phyloP scores from a whole-genome alignment of 2,888 invertebrate species.

The Tolmerus cingulatus region DNA sequence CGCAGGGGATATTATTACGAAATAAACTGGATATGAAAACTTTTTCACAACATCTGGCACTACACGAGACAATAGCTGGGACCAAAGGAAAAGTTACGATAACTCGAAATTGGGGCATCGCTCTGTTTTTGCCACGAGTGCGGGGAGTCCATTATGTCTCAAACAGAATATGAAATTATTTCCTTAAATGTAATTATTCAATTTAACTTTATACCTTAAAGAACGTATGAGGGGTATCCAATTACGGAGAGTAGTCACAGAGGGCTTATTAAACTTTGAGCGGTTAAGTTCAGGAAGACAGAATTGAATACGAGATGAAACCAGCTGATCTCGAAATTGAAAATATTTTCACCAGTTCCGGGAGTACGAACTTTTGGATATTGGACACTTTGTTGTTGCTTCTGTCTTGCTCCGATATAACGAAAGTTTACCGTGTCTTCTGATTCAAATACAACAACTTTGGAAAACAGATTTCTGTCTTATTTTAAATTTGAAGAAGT shows the following conservation, averaged over 20 bases:
- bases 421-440: not conserved
- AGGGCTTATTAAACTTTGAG: not conserved
- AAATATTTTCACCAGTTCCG: not conserved
- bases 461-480: not conserved
- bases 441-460: not conserved
- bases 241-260: not conserved
- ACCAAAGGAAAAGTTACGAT: not conserved
- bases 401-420: not conserved
- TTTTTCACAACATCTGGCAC: constrained; percentile 28
- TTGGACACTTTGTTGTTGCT: not conserved
- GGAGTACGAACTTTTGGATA: not conserved
- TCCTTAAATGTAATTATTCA: not conserved
- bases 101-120: not conserved
- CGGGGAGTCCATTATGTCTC: not conserved
- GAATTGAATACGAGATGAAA: not conserved
- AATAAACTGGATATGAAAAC: constrained; percentile 23
- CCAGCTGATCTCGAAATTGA: not conserved
- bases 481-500: not conserved
- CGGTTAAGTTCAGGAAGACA: not conserved
- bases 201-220: not conserved
- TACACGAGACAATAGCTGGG: constrained; percentile 4
- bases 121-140: not conserved
- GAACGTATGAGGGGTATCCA: not conserved
- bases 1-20: constrained; percentile 19
- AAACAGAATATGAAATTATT: not conserved